A percentile compares a stretch with the other conserved stretches of the same genome.
phyloP scores from a whole-genome alignment of 2,113 vertebrate species.

The Corythoichthys intestinalis region DNA sequence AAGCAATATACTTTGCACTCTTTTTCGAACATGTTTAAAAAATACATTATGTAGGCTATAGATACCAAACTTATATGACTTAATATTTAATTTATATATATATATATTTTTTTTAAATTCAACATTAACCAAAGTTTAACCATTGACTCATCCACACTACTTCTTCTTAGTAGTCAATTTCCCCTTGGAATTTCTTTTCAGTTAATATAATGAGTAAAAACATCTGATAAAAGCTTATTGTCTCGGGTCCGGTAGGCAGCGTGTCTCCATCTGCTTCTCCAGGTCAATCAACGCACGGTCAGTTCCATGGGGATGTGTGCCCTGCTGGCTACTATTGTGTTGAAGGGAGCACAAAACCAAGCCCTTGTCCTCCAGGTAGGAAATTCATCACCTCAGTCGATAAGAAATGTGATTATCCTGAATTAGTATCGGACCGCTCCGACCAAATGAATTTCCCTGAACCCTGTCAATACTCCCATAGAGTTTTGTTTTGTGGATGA shows the following conservation, averaged over 20 bases:
- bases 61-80: too few relatives aligned
- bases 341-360: conserved; percentile 63
- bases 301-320: conserved; percentile 71
- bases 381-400: not conserved
- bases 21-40: too few relatives aligned
- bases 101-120: too few relatives aligned
- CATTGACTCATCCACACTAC: conserved; percentile 18
- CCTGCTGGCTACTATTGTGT: conserved; percentile 76
- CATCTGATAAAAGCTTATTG: conserved; percentile 43
- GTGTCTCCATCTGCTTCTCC: conserved; percentile 16
- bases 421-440: not conserved
- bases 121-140: not conserved
- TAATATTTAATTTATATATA: too few relatives aligned
- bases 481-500: conserved; percentile 2
- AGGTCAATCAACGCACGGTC: conserved; percentile 20
- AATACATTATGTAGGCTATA: too few relatives aligned
- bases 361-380: conserved; percentile 75
- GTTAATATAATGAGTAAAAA: conserved; percentile 40
- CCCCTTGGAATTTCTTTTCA: conserved; percentile 23
- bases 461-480: conserved; percentile 8
- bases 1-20: too few relatives aligned
- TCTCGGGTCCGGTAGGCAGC: conserved; percentile 71
- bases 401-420: not conserved
- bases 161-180: conserved; percentile 11
- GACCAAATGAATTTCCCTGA: not conserved